A percentile compares a stretch with the other conserved stretches of the same genome.
phyloP scores from a whole-genome alignment of 2,113 vertebrate genomes.

The Nycticebus coucang region DNA sequence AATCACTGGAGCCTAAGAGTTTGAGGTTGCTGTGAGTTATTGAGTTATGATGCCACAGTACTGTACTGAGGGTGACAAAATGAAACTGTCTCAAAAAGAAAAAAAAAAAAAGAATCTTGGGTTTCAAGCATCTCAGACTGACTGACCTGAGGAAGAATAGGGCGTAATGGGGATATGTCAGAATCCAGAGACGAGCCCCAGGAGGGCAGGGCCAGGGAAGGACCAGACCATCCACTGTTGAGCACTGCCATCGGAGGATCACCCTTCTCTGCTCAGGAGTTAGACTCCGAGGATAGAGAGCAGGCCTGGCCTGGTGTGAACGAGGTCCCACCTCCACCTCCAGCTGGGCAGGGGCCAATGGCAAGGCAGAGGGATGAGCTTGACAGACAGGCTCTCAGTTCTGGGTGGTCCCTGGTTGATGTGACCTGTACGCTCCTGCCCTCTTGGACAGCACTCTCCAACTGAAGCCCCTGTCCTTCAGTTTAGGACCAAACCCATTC shows the following conservation, averaged over 20 bases:
- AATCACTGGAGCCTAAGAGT: too few relatives aligned
- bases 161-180: background rate
- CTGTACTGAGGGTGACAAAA: too few relatives aligned
- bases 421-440: background rate
- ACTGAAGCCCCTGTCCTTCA: background rate
- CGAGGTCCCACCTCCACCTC: background rate
- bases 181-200: background rate
- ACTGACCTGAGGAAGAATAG: background rate
- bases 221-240: accelerated
- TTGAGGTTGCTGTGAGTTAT: too few relatives aligned
- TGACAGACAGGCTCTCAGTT: background rate
- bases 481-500: background rate
- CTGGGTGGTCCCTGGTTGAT: background rate
- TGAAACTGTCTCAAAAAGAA: too few relatives aligned
- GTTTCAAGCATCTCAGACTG: background rate
- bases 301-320: accelerated
- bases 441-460: too few relatives aligned
- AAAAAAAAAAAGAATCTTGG: background rate
- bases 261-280: background rate
- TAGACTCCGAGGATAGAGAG: background rate
- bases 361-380: background rate
- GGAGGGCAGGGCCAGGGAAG: background rate
- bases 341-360: background rate
- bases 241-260: background rate
- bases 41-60: too few relatives aligned